Base-by-base conservation (phyloP, 2,797 vertebrate genomes). In the Fistularia tabacaria region DNA sequence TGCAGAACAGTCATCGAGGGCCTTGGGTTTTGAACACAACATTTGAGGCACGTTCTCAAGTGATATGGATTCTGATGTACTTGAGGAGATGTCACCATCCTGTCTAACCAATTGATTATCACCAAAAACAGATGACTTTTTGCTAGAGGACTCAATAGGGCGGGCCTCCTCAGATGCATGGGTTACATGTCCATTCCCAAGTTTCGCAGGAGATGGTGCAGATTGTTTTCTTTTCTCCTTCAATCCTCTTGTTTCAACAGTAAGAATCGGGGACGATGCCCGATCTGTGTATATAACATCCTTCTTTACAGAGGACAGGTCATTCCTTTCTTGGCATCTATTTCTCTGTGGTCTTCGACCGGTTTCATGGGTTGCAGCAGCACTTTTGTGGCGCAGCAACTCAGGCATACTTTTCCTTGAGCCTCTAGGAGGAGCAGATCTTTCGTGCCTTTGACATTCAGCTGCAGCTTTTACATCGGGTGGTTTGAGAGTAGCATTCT, bases 191-290 rank as follows among this genome's bases (percentile, higher is more conserved):
- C 47, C 64, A 40, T 51, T 68, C 39, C 68, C 76, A 49, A 37
- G 40, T 55, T 76, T 81, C 38, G 61, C 43, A 53, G 57, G 63
- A 52, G 38, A 56, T 0, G 37, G 49, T 10, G 51, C 13, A 38
- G 76, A 71, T 13, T 77, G 89, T 40, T 72, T 76, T 42, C 64
- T 82, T 50, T 62, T 67, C 15, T 56, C 57, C 15, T 78, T 85
- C 8, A 66, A 59, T 40, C 12, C 75, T 49, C 72, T 74, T 37
- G 79, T 76, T 84, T 80, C 92, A 70, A 97, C 82, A 1, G 93
- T 95, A 49, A 94, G 87, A 78, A 98, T 98, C 9, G 97, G 97
- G 13, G 97, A 99, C 11, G 93, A 94, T 1, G 97, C 96, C 39
- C 96, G 92, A 43, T 99, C 96, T 0, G 93, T 94, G 50, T 92